These are phyloP conservation scores for Melospiza georgiana DNA, from an alignment of 2,113 vertebrate genomes.

Conservation along the genomic window DNA sequence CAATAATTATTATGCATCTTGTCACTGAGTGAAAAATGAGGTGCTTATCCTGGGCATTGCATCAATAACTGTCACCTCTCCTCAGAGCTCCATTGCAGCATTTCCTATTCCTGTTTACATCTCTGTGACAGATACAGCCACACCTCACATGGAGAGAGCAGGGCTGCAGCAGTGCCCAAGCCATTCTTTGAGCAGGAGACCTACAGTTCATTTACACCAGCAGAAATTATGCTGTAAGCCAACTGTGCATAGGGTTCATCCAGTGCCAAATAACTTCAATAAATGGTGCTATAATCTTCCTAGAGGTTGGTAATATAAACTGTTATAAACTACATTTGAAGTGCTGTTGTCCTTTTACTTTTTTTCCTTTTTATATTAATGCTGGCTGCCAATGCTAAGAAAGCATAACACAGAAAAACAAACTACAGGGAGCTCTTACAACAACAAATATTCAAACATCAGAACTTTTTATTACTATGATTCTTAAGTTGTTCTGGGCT, in stretches of 20 bases:
- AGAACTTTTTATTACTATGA: background rate
- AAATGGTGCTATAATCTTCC: background rate
- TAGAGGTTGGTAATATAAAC: background rate
- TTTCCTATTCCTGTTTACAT: background rate
- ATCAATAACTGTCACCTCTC: background rate
- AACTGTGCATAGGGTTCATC: background rate
- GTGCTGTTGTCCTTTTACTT: background rate
- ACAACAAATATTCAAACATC: background rate
- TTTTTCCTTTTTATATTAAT: background rate
- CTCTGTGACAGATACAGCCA: background rate
- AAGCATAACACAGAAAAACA: background rate
- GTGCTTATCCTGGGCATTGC: background rate
- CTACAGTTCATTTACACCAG: background rate
- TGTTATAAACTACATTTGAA: background rate
- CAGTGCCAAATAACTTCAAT: background rate
- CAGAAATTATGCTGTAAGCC: background rate
- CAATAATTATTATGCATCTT: background rate
- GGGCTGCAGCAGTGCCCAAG: background rate
- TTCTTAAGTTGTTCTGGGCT: background rate
- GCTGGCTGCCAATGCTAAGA: background rate
- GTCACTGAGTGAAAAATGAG: background rate
- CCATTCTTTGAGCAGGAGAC: background rate
- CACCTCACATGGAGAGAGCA: background rate
- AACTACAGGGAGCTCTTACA: background rate
- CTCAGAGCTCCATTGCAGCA: background rate